Evolutionary conservation across 2,797 vertebrate species (phyloP).

Genomic region (Acanthiza pusilla): DNA sequence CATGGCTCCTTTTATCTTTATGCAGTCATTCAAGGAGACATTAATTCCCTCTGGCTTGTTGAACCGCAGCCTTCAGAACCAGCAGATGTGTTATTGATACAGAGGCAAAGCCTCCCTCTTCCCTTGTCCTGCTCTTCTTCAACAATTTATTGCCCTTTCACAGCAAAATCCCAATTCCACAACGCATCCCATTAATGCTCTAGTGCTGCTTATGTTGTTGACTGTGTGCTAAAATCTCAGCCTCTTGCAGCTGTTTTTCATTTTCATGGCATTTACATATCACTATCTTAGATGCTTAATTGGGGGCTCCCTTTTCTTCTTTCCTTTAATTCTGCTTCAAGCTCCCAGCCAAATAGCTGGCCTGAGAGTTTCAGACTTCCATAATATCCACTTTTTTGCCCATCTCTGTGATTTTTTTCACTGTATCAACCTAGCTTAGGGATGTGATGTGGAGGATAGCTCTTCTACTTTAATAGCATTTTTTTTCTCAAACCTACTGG

Average conservation of each 20-base stretch:
- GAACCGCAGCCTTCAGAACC: background rate
- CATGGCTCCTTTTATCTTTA: background rate
- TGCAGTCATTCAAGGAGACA: background rate
- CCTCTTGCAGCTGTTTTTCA: background rate
- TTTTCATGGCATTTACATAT: conserved; percentile 3
- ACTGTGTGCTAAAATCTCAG: background rate
- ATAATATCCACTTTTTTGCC: background rate
- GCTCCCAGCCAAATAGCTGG: background rate
- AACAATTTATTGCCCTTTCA: conserved; percentile 3
- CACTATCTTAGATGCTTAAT: background rate
- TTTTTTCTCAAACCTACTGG: background rate
- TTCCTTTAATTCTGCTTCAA: background rate
- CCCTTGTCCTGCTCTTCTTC: background rate
- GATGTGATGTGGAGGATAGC: background rate
- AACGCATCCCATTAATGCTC: background rate
- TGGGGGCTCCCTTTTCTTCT: background rate
- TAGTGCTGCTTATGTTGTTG: background rate
- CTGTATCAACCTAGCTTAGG: background rate
- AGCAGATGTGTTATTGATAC: background rate
- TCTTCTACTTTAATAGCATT: background rate
- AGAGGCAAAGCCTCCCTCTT: background rate
- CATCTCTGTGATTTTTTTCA: background rate
- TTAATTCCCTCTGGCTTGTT: conserved; percentile 3
- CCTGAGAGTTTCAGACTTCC: background rate
- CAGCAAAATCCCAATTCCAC: background rate